phyloP scores from a whole-genome alignment of 1,140 invertebrate genomes.

The Acromyrmex heyeri region DNA sequence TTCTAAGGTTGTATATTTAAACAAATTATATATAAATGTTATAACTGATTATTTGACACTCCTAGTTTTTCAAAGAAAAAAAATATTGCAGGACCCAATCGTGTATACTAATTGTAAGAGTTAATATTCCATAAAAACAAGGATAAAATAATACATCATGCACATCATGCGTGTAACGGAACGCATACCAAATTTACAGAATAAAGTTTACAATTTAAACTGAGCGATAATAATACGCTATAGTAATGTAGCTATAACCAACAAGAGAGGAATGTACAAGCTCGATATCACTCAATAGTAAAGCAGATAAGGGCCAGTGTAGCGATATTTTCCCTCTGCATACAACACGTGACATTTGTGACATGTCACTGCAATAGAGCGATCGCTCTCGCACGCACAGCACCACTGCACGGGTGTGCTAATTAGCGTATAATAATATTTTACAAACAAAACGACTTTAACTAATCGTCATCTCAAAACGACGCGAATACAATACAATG shows the following conservation, averaged over 20 bases:
- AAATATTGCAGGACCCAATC: too few species aligned
- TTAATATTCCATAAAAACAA: too few species aligned
- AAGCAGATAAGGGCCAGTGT: too few species aligned
- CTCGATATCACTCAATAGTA: too few species aligned
- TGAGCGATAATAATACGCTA: neutral
- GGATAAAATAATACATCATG: too few species aligned
- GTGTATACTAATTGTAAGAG: too few species aligned
- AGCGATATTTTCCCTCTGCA: constrained; percentile 17
- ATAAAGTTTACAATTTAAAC: neutral
- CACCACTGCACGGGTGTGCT: neutral
- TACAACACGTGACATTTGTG: constrained; percentile 8
- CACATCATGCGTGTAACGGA: too few species aligned
- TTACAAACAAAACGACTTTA: constrained; percentile 31
- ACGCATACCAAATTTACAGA: neutral
- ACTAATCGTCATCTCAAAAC: constrained; percentile 38
- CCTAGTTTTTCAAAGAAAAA: too few species aligned
- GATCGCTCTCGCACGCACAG: constrained; percentile 11
- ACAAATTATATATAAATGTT: too few species aligned
- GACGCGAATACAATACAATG: neutral
- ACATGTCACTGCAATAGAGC: constrained; percentile 9
- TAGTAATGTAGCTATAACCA: neutral
- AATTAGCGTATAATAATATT: constrained; percentile 52
- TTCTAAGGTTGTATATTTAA: too few species aligned
- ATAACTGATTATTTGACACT: too few species aligned
- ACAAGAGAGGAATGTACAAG: too few species aligned